Evolutionary conservation across 2,797 vertebrate genomes (phyloP), one percentile per base, ranked within the genome.

Genomic region (Neosilurus mollespiculum): DNA sequence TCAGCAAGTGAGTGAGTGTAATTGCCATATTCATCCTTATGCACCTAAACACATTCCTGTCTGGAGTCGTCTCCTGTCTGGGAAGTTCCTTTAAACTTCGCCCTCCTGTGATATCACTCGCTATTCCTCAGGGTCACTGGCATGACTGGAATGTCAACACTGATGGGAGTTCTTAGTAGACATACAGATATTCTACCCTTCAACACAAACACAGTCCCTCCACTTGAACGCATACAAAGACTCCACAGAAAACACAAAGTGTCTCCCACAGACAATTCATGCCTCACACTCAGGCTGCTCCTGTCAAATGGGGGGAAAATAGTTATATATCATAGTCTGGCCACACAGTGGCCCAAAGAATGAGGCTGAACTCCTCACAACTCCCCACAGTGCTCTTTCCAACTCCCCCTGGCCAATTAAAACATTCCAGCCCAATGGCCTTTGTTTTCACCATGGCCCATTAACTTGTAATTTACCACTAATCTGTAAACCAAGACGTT

Each of bases 401-500:
- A 65, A 58, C 53, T 78, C 75, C 69, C 72, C 71, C 6, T 24
- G 54, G 86, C 85, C 88, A 89, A 88, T 90, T 89, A 89, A 85
- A 89, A 89, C 88, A 90, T 89, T 87, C 87, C 86, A 83, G 66
- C 43, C 71, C 76, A 81, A 67, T 80, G 78, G 84, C 76, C 71
- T 88, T 86, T 91, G 89, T 88, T 87, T 89, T 87, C 65, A 85
- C 66, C 84, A 67, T 59, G 67, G 84, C 75, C 83, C 82, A 89
- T 89, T 88, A 90, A 88, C 78, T 84, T 66, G 67, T 88, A 91
- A 89, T 89, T 86, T 84, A 84, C 76, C 78, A 65, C 85, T 87
- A 89, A 89, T 87, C 81, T 86, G 84, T 86, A 84, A 86, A 87
- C 85, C 82, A 81, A 85, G 80, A 87, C 64, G 15, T 80, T 64